phyloP scores from a whole-genome alignment of 2,888 invertebrate genomes.

The Pherbina coryleti region DNA sequence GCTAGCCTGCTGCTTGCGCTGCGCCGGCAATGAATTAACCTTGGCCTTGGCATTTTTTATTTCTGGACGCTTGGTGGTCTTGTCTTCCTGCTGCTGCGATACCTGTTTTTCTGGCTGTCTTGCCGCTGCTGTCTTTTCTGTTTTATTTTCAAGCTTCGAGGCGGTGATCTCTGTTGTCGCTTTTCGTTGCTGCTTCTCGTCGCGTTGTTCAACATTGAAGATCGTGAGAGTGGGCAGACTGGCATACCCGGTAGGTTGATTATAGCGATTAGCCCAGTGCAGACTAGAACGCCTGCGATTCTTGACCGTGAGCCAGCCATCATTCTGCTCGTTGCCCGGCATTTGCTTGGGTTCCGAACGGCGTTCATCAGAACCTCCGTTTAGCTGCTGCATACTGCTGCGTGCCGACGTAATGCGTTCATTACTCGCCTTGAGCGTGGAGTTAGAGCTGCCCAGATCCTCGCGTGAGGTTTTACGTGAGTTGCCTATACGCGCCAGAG shows the following conservation, averaged over 20 bases:
- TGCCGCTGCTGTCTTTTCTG: conserved; percentile 7
- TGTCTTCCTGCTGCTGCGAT: conserved; percentile 10
- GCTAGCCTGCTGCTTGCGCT: conserved; percentile 46
- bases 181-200: conserved; percentile 55
- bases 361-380: conserved; percentile 54
- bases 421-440: conserved; percentile 67
- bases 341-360: conserved; percentile 62
- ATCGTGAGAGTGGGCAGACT: conserved; percentile 80
- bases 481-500: conserved; percentile 5
- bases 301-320: conserved; percentile 93
- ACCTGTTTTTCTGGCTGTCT: neutral
- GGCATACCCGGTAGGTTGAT: conserved; percentile 86
- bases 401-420: conserved; percentile 64
- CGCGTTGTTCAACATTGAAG: conserved; percentile 64
- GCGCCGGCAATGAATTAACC: conserved; percentile 63
- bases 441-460: conserved; percentile 67
- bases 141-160: conserved; percentile 15
- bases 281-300: conserved; percentile 79
- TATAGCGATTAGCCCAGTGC: conserved; percentile 82
- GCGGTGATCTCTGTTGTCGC: conserved; percentile 8
- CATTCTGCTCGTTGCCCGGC: conserved; percentile 65
- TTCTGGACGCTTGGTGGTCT: conserved; percentile 56
- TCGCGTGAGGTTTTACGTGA: conserved; percentile 60
- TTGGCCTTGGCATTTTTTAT: conserved; percentile 68
- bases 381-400: conserved; percentile 53